Evolutionary conservation across 2,113 vertebrate genomes (phyloP).

Genomic region (Aspidoscelis tigris): DNA sequence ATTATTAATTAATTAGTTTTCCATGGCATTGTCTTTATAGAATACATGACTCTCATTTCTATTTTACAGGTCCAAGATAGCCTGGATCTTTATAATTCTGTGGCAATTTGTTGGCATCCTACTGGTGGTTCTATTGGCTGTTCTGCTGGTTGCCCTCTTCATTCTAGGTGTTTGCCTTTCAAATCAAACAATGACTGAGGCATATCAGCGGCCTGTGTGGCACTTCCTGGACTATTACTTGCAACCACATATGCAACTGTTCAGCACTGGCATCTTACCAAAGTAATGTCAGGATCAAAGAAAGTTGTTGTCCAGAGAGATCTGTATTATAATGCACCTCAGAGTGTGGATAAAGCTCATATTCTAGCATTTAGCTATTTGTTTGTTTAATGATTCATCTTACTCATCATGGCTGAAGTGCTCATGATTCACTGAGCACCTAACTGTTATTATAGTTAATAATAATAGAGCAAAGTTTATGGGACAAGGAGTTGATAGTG

Average conservation of each 20-base stretch:
- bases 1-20: too few relatives aligned
- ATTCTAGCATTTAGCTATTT: not conserved
- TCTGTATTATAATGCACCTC: not conserved
- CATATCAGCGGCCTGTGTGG: constrained; percentile 11
- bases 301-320: not conserved
- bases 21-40: not conserved
- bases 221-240: constrained; percentile 16
- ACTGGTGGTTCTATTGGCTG: constrained; percentile 12
- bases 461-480: too few relatives aligned
- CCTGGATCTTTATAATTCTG: constrained; percentile 14
- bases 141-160: not conserved
- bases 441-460: too few relatives aligned
- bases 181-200: constrained; percentile 20
- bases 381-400: fast-evolving
- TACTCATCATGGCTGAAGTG: not conserved
- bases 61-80: not conserved
- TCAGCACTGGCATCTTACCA: constrained; percentile 20
- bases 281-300: not conserved
- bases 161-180: not conserved
- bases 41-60: not conserved
- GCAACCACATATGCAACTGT: constrained; percentile 8
- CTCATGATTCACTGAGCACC: not conserved
- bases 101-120: constrained; percentile 18
- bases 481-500: too few relatives aligned
- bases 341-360: constrained; percentile 4